Evolutionary conservation across 1,140 invertebrate species (phyloP), one percentile per base, ranked within the genome.

Genomic region (Idris sp.): DNA sequence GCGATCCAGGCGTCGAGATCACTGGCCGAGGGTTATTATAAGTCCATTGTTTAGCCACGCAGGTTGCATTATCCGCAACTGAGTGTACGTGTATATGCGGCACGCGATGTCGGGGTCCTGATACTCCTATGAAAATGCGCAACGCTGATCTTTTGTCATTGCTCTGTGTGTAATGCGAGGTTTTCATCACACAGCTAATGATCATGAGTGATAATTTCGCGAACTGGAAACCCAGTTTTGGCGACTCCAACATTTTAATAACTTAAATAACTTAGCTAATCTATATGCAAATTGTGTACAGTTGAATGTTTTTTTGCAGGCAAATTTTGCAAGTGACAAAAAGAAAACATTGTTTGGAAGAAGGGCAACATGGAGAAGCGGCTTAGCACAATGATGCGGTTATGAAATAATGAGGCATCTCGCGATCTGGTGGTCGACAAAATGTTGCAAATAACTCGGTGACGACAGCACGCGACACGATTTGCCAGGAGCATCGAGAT

Each of bases 401-500:
- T 73, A 59, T 59, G 59, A 73, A 65, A 73, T 65, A 73, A 73
- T 65, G 69, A 59, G n/a, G 46, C 51, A 73, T 73, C 68, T 58
- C 49, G 15, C 9, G 11, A n/a, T 53, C 49, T 5, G 49, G 58
- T 62, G 41, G 54, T 69, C 46, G 56, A 19, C 30, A 49, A 18
- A 56, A 67, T 40, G 44, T 67, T 67, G 49, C 61, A 33, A 71
- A n/a, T n/a, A n/a, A 67, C 67, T 68, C 33, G 64, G 53, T 56
- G 67, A 44, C 65, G 77, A 76, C 65, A 73, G 69, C 65, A 76
- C 76, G 64, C 68, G 58, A 76, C 72, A 59, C 65, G 62, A 64
- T 58, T 53, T 79, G 78, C 65, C 76, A n/a, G n/a, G n/a, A n/a
- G n/a, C 81, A 80, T 82, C 53, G 79, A 61, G 80, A 78, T 73